Percentiles rank a stretch among this genome's conserved stretches.
These are phyloP conservation scores for Lacanobia oleracea DNA, from an alignment of 2,888 invertebrate genomes.

Conservation along the genomic window DNA sequence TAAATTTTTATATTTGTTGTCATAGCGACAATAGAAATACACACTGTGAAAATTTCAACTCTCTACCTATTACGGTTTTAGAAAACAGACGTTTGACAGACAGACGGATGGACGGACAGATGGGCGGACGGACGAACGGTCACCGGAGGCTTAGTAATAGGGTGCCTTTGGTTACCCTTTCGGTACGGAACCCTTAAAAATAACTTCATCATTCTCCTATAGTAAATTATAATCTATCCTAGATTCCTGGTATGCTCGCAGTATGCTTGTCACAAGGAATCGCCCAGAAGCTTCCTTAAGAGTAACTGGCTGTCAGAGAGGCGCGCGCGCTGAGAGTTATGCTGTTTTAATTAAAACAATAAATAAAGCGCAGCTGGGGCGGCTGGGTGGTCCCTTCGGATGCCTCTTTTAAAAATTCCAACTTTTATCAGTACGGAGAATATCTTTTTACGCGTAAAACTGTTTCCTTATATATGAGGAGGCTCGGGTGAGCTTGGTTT, in stretches of 20 bases:
- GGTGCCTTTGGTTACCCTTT: too few species aligned
- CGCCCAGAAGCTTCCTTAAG: slow-evolving; percentile 80
- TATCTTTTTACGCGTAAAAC: slow-evolving; percentile 70
- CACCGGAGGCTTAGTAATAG: too few species aligned
- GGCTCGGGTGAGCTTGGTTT: slow-evolving; percentile 14
- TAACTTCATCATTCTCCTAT: slow-evolving; percentile 4
- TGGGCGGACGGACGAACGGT: too few species aligned
- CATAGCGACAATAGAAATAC: too few species aligned
- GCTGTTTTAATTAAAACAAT: slow-evolving; percentile 89
- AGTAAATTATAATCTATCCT: slow-evolving; percentile 39
- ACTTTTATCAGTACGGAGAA: slow-evolving; percentile 78
- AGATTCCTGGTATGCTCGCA: slow-evolving; percentile 48
- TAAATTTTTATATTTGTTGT: too few species aligned
- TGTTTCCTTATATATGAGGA: slow-evolving; percentile 61
- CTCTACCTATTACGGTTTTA: too few species aligned
- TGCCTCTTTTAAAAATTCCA: slow-evolving; percentile 80
- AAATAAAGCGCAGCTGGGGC: slow-evolving; percentile 81
- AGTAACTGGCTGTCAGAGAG: slow-evolving; percentile 83
- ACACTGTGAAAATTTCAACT: too few species aligned
- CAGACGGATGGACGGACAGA: too few species aligned
- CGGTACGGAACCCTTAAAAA: too few species aligned
- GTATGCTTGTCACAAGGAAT: slow-evolving; percentile 64
- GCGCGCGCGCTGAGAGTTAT: slow-evolving; percentile 83
- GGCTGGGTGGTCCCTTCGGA: slow-evolving; percentile 83
- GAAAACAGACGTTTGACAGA: too few species aligned